Evolutionary conservation across 2,888 invertebrate genomes (phyloP).

Genomic region (Selenia dentaria): DNA sequence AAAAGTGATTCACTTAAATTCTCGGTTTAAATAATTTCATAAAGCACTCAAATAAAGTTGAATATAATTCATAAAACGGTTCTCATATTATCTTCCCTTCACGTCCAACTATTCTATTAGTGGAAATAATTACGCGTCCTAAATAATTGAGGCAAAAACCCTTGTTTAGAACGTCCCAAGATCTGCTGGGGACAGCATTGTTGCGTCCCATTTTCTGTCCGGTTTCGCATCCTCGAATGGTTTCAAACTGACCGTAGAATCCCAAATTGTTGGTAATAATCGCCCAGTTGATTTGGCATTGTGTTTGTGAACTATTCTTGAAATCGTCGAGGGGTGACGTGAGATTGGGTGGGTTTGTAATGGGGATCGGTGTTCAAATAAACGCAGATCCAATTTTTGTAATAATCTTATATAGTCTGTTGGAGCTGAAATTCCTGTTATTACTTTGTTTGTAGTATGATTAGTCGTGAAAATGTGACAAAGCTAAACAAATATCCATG

Average conservation of each 20-base stretch:
- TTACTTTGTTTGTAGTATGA: no score
- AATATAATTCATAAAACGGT: background rate
- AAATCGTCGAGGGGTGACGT: constrained; percentile 32
- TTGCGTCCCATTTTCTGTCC: constrained; percentile 41
- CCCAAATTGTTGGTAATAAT: constrained; percentile 62
- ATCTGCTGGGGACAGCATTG: constrained; percentile 78
- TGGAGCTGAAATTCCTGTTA: no score
- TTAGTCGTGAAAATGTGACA: no score
- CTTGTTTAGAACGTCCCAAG: constrained; percentile 72
- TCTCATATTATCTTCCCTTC: constrained; percentile 15
- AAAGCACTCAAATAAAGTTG: background rate
- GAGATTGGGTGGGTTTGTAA: constrained; percentile 3
- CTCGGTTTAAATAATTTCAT: no score
- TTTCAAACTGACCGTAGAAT: constrained; percentile 73
- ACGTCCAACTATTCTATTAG: constrained; percentile 45
- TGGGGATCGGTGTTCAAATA: constrained; percentile 5
- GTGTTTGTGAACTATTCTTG: constrained; percentile 49
- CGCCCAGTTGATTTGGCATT: constrained; percentile 57
- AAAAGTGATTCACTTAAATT: no score
- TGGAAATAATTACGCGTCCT: constrained; percentile 76
- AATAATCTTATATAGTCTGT: no score
- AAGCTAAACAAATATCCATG: no score
- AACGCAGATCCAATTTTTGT: no score
- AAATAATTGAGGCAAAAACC: constrained; percentile 76
- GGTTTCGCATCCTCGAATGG: constrained; percentile 29